Conservation (phyloP, 2,888 invertebrate genomes). For the Sarcophaga caerulescens region DNA sequence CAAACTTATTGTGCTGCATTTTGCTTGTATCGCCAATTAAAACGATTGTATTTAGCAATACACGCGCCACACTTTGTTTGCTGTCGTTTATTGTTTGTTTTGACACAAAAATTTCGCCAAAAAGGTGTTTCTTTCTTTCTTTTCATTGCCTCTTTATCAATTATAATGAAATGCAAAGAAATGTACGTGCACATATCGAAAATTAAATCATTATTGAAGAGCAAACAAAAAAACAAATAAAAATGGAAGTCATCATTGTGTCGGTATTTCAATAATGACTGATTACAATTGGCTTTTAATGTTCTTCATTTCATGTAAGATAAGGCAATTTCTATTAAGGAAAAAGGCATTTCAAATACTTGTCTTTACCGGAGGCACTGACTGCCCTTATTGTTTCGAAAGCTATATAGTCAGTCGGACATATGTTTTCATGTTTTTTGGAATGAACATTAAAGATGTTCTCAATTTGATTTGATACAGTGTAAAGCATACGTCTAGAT, state of each 20-base stretch:
- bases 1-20: background rate
- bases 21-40: background rate
- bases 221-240: too few relatives aligned
- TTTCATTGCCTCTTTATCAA: background rate
- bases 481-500: too few relatives aligned
- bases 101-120: conserved; percentile 12
- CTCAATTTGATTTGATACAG: too few relatives aligned
- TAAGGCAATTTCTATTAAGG: too few relatives aligned
- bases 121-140: conserved; percentile 15
- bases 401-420: too few relatives aligned
- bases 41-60: conserved; percentile 1
- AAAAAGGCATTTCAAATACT: too few relatives aligned
- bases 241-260: too few relatives aligned
- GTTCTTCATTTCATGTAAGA: too few relatives aligned
- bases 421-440: too few relatives aligned
- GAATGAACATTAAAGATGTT: too few relatives aligned
- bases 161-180: conserved; percentile 18
- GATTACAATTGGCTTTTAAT: background rate
- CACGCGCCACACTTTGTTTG: conserved; percentile 23
- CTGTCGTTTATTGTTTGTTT: background rate
- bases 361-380: too few relatives aligned
- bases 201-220: conserved; percentile 18
- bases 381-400: too few relatives aligned
- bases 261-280: background rate
- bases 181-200: background rate